Evolutionary conservation across 2,888 invertebrate species (phyloP).

Genomic region (Pasiphila rectangulata): DNA sequence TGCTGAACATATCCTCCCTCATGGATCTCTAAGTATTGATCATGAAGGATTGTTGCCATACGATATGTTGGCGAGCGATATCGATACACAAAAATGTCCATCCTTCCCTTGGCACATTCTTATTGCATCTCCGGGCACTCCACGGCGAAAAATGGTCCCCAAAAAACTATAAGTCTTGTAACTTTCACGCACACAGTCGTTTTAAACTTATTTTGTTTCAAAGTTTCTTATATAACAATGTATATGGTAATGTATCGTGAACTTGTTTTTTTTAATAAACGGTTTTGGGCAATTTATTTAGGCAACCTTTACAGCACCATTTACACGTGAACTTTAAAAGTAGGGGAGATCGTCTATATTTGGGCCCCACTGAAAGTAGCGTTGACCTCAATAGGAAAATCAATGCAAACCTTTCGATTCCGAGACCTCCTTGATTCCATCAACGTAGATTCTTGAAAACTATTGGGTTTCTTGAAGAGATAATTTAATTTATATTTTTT

Average conservation of each 20-base stretch:
- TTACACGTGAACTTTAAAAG: conserved; percentile 33
- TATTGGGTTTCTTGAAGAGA: conserved; percentile 2
- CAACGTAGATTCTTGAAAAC: conserved; percentile 1
- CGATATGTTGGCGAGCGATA: too few relatives aligned
- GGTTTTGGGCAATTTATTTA: conserved; percentile 11
- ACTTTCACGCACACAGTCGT: background rate
- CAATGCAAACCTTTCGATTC: conserved; percentile 36
- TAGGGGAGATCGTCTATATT: conserved; percentile 36
- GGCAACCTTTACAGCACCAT: conserved; percentile 28
- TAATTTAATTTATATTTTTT: background rate
- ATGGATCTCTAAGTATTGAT: too few relatives aligned
- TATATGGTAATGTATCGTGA: background rate
- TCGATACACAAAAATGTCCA: too few relatives aligned
- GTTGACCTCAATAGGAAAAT: conserved; percentile 40
- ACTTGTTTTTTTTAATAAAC: background rate
- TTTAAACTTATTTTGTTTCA: background rate
- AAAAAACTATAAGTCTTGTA: too few relatives aligned
- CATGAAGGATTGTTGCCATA: too few relatives aligned
- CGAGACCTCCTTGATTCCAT: conserved; percentile 1
- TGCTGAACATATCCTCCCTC: too few relatives aligned
- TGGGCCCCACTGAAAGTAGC: conserved; percentile 38
- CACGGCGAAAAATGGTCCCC: too few relatives aligned
- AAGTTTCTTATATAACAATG: background rate
- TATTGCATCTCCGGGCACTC: too few relatives aligned
- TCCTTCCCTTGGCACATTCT: too few relatives aligned